Conservation (phyloP, 1,140 invertebrate genomes). For the Formica selysi region DNA sequence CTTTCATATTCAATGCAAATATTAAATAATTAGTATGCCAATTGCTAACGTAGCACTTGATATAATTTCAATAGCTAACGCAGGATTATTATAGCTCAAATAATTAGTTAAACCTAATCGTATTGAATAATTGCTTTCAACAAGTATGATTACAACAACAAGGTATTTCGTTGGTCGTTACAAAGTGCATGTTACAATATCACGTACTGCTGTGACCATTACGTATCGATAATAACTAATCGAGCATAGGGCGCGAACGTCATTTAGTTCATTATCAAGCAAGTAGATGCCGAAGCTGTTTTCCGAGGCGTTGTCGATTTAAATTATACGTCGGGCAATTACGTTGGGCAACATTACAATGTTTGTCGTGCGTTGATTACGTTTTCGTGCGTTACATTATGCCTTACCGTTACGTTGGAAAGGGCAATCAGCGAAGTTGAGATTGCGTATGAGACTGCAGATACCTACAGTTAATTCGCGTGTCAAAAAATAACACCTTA, state of each 20-base stretch:
- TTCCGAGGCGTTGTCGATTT: not conserved
- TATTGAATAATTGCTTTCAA: conserved; percentile 51
- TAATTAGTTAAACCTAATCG: conserved; percentile 48
- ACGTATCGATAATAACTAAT: conserved; percentile 55
- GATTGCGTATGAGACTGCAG: conserved; percentile 11
- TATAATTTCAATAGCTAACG: conserved; percentile 14
- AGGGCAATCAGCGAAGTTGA: conserved; percentile 39
- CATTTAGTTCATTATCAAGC: conserved; percentile 46
- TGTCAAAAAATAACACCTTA: conserved; percentile 22
- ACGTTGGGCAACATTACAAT: conserved; percentile 17
- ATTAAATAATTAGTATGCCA: conserved; percentile 16
- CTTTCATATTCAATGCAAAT: not conserved
- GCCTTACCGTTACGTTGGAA: conserved; percentile 38
- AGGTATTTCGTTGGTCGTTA: conserved; percentile 15
- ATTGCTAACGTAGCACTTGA: not conserved
- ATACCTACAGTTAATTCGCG: not conserved
- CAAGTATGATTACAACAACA: conserved; percentile 12
- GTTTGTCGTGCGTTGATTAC: conserved; percentile 28
- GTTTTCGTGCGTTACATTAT: conserved; percentile 39
- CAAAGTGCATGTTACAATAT: conserved; percentile 24
- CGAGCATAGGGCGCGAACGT: conserved; percentile 8
- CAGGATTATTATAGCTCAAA: conserved; percentile 42
- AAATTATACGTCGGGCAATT: conserved; percentile 45
- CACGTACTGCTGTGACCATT: not conserved
- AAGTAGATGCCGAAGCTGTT: conserved; percentile 29